Evolutionary conservation across 2,797 vertebrate genomes (phyloP).

Genomic region (Mastacembelus armatus): DNA sequence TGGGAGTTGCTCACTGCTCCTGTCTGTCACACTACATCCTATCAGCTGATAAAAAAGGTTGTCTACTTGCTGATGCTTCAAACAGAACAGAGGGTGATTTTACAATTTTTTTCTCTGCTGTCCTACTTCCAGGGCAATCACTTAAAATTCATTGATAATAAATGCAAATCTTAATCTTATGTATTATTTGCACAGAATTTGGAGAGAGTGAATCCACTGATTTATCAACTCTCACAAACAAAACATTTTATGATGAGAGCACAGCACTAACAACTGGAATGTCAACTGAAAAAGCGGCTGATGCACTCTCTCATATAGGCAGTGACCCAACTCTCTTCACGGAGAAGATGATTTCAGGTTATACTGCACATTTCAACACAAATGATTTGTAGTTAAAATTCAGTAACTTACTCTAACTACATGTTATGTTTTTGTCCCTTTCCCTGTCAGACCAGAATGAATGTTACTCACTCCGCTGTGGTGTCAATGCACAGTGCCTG

Average conservation of each 20-base stretch:
- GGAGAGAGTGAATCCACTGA: conserved; percentile 43
- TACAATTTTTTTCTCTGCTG: neutral
- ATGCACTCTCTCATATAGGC: conserved; percentile 16
- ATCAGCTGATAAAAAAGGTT: conserved; percentile 78
- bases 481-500: conserved; percentile 83
- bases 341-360: conserved; percentile 93
- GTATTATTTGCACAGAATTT: conserved; percentile 52
- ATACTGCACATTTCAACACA: neutral
- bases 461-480: conserved; percentile 84
- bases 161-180: neutral
- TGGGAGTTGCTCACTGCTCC: conserved; percentile 80
- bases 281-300: conserved; percentile 5
- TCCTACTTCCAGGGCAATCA: neutral
- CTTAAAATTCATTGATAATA: rapidly evolving
- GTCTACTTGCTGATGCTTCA: conserved; percentile 53
- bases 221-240: conserved; percentile 48
- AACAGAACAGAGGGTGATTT: conserved; percentile 77
- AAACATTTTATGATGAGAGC: conserved; percentile 61
- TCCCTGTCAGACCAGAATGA: conserved; percentile 84
- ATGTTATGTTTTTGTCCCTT: conserved; percentile 17
- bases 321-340: conserved; percentile 69
- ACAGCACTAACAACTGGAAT: conserved; percentile 5
- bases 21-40: conserved; percentile 80
- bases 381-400: neutral
- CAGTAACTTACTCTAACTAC: neutral